Conservation (phyloP, 2,797 vertebrate genomes). For the Sebastes minor region DNA sequence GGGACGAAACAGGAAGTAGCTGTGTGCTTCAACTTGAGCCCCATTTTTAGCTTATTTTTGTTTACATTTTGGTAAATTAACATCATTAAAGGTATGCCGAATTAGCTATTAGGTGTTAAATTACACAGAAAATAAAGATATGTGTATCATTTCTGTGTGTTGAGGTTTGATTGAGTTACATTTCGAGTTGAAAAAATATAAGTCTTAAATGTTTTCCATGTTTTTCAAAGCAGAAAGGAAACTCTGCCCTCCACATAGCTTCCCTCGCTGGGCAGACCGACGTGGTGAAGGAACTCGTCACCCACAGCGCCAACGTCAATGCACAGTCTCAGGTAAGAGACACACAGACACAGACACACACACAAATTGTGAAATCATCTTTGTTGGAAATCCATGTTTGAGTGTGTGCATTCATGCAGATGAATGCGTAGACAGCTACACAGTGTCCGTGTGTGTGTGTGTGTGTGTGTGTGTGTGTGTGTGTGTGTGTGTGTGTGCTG, state of each 20-base stretch:
- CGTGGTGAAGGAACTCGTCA: slow-evolving; percentile 94
- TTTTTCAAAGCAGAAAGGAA: slow-evolving; percentile 91
- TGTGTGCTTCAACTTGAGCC: not conserved
- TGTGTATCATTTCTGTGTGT: not conserved
- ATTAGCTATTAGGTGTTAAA: not conserved
- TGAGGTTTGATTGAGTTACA: not conserved
- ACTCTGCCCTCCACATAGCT: slow-evolving; percentile 97
- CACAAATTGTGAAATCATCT: not conserved
- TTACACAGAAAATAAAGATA: not conserved
- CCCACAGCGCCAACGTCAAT: slow-evolving; percentile 92
- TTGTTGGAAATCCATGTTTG: not conserved
- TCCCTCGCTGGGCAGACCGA: slow-evolving; percentile 96
- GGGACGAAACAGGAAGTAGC: not conserved
- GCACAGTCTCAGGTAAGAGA: slow-evolving; percentile 94
- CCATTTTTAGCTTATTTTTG: not conserved
- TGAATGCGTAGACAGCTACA: not conserved
- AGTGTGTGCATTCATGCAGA: slow-evolving; percentile 18
- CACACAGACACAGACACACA: not conserved
- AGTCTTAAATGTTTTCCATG: not conserved
- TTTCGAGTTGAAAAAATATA: not conserved
- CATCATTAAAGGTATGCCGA: not conserved
- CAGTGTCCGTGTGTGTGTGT: not conserved
- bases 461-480: not conserved
- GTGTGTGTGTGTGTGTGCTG: slow-evolving; percentile 31
- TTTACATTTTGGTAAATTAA: not conserved